These are phyloP conservation scores for Ailuropoda melanoleuca DNA, from an alignment of 2,113 vertebrate species.

Conservation along the genomic window DNA sequence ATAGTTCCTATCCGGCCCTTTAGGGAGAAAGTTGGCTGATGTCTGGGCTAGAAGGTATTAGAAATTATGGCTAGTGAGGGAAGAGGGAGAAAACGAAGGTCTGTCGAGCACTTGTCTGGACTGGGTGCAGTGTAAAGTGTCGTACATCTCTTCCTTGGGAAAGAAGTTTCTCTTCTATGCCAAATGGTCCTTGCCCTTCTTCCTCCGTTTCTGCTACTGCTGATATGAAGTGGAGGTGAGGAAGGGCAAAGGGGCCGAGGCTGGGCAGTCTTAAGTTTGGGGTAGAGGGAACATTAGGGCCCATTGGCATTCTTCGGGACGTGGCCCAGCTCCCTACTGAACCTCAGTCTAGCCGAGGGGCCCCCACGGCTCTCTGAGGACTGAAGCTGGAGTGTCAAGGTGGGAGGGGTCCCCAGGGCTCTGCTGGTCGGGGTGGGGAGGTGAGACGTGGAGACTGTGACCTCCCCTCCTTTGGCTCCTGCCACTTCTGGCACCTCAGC, in stretches of 20 bases:
- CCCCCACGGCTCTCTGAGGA: accelerated
- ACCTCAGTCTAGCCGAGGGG: background rate
- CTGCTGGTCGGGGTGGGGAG: background rate
- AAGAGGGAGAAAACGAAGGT: background rate
- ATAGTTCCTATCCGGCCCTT: background rate
- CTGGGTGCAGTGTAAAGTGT: background rate
- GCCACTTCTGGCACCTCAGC: background rate
- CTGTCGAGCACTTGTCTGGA: background rate
- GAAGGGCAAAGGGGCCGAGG: background rate
- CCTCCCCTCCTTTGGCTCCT: background rate
- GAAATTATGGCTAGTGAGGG: background rate
- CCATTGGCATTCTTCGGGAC: background rate
- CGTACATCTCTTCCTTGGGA: background rate
- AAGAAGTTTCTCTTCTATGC: background rate
- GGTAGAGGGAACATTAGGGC: background rate
- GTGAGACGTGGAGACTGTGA: background rate
- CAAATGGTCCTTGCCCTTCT: background rate
- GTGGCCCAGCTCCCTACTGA: background rate
- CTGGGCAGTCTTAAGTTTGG: background rate
- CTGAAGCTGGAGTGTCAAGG: background rate
- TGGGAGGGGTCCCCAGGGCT: background rate
- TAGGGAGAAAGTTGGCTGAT: background rate
- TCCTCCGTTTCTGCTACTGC: background rate
- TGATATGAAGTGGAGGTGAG: background rate
- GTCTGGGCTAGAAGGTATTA: background rate